Base-by-base conservation (phyloP, 2,888 invertebrate genomes). In the Drosophila neonasuta region DNA sequence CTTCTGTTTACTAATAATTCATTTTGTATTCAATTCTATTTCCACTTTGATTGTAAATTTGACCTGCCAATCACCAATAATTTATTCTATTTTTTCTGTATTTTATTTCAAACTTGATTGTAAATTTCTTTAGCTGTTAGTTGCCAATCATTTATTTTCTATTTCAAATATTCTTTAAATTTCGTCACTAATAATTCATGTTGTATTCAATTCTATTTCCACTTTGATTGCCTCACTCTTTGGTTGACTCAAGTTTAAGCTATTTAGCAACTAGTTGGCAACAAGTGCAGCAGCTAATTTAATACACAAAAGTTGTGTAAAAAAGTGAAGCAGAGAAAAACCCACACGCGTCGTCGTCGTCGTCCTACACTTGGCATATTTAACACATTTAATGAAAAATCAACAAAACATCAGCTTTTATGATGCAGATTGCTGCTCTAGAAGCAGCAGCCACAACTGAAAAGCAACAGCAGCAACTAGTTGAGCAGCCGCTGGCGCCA, bases 301-400 rank as follows among this genome's bases (percentile, higher is more conserved):
- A 30, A 68, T 74, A 59, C 68, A 56, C 50, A 8, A 41, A 48
- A 30, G 52, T 34, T 13, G 44, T 9, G 3, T 24, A 8, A 5
- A 42, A n/a, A 10, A 39, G n/a, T 0, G 36, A 52, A 10, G 7
- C 3, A 29, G 36, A 59, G 48, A 55, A 71, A 79, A 88, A 78
- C 74, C 85, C 87, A 85, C 88, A 80, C 88, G 83, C 83, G 71
- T 56, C 46, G 46, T 15, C 30, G 17, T 17, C 17, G 10, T 74
- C 68, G 73, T 74, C 58, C 77, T 74, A 72, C 78, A 74, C 86
- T 79, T 78, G 83, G 80, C 72, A 80, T 86, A 86, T 87, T 84
- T 84, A 84, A 80, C 84, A 87, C 84, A 84, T 83, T 85, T 84
- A 79, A 83, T 86, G 77, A 77, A 84, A 83, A 87, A 77, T 83